Evolutionary conservation across 2,113 vertebrate species (phyloP).

Genomic region (Dicaeum eximium): DNA sequence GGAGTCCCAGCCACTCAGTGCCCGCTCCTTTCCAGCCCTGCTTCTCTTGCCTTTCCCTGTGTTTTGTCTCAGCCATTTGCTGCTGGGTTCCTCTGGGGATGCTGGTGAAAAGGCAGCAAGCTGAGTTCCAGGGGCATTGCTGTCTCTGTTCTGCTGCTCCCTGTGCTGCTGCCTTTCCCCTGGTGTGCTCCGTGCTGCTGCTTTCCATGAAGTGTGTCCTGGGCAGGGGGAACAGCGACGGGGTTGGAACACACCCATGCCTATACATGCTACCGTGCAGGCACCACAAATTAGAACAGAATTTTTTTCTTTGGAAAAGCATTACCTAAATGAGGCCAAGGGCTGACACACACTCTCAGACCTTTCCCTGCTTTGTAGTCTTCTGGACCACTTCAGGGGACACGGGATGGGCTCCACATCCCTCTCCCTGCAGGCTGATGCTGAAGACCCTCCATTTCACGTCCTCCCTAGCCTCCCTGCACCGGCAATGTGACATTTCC

Average conservation of each 20-base stretch:
- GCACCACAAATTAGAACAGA: not conserved
- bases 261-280: accelerated
- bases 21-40: accelerated
- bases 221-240: not conserved
- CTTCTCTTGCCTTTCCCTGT: not conserved
- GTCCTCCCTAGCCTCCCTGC: not conserved
- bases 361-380: accelerated
- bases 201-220: not conserved
- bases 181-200: accelerated
- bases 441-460: not conserved
- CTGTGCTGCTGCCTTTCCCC: not conserved
- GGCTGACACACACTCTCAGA: not conserved
- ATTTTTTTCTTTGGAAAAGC: not conserved
- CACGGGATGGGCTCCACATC: accelerated
- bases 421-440: not conserved
- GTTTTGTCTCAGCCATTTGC: not conserved
- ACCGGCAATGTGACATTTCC: not conserved
- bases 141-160: not conserved
- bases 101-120: not conserved
- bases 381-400: not conserved
- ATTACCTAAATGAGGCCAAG: not conserved
- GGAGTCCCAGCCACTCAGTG: not conserved
- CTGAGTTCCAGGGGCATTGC: accelerated
- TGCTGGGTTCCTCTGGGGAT: not conserved
- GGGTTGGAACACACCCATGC: not conserved